Base-by-base conservation (phyloP, 2,797 vertebrate species). In the Peromyscus eremicus region DNA sequence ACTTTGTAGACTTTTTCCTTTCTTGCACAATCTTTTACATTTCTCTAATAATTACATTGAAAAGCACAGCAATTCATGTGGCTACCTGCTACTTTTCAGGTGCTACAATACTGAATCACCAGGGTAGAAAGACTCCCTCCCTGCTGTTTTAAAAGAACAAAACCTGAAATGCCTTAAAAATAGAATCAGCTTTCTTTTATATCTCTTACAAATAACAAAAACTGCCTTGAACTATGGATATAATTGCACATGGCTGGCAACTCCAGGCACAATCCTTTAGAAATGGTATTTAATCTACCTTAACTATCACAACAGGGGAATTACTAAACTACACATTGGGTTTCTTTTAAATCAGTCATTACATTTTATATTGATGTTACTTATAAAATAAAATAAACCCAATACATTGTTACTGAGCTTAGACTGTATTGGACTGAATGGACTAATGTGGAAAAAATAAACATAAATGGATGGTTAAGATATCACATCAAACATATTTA, bases 181-280 rank as follows among this genome's bases (percentile, higher is more conserved):
- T 76, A 91, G 37, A 70, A 43, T 91, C 43, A 55, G 17, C 43
- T 86, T 83, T 85, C 16, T 87, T 49, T 86, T 66, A 95, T 6
- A 89, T 82, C 14, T 95, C 57, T 60, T 73, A 97, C 6, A 94
- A 49, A 66, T 71, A 60, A 71, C 29, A 89, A 73, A 94, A 96
- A 16, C 21, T 16, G 57, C 46, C 37, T 80, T 68, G 46, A 19
- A 80, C 55, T 89, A 34, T 70, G 40, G n/a, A 34, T 34, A 0
- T n/a, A 83, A 87, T 37, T 91, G 13, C 68, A 2, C n/a, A 19
- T 57, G 12, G 40, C 55, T 89, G 84, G 16, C 62, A 81, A 89
- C 87, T 71, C 19, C 32, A 92, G n/a, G 8, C 8, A 84, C 77
- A n/a, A 37, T 86, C 10, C 82, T 92, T 87, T 71, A 46, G 46